A percentile compares a stretch with the other conserved stretches of the same genome.
Evolutionary conservation across 2,888 invertebrate species (phyloP).

Genomic region (Apamea sordens): DNA sequence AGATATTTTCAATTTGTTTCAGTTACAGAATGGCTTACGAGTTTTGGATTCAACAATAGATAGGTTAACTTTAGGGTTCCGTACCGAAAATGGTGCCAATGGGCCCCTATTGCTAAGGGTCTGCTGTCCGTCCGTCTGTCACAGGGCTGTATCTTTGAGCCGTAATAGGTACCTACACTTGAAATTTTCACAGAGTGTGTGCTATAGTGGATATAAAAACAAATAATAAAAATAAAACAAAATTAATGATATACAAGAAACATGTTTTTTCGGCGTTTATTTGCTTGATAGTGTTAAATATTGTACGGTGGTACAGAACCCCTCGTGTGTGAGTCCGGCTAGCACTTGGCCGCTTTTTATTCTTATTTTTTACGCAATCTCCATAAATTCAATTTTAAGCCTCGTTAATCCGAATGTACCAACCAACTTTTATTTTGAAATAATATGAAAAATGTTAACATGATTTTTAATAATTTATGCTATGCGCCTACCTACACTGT

Average conservation of each 20-base stretch:
- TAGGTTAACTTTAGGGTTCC: neutral
- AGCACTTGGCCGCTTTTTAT: neutral
- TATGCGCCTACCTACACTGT: constrained; percentile 44
- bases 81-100: neutral
- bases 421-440: constrained; percentile 16
- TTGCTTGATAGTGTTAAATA: neutral
- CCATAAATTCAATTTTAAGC: constrained; percentile 15
- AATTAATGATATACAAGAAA: neutral
- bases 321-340: neutral
- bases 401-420: neutral
- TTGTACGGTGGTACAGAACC: neutral
- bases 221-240: neutral
- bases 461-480: constrained; percentile 45
- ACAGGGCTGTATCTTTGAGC: neutral
- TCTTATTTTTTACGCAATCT: neutral
- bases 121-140: neutral
- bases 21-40: too few species aligned
- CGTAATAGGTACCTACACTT: neutral
- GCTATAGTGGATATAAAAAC: neutral
- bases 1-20: neutral
- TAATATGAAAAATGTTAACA: constrained; percentile 21
- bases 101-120: neutral
- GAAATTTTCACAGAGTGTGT: neutral
- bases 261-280: neutral
- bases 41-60: neutral